phyloP scores from a whole-genome alignment of 2,797 vertebrate species.

The Sebastes taczanowskii region DNA sequence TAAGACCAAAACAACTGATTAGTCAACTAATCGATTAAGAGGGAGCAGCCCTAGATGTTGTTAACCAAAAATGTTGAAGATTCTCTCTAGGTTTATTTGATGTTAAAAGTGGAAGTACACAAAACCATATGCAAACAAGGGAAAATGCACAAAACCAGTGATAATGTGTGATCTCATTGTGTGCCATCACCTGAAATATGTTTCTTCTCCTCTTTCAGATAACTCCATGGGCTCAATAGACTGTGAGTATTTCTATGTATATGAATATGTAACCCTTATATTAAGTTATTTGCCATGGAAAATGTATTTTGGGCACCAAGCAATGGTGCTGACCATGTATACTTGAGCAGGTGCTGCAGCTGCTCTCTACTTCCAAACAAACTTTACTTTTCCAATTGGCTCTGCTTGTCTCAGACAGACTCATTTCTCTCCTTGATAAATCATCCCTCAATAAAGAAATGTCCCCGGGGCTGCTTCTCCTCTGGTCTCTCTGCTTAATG shows the following conservation, averaged over 20 bases:
- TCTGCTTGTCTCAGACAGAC: slow-evolving; percentile 40
- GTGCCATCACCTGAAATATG: slow-evolving; percentile 2
- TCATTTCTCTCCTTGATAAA: slow-evolving; percentile 65
- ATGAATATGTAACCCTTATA: too few relatives aligned
- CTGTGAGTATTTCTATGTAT: slow-evolving; percentile 84
- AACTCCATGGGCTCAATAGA: slow-evolving; percentile 89
- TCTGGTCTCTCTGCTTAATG: slow-evolving; percentile 68
- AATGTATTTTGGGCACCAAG: slow-evolving; percentile 34
- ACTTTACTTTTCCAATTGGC: slow-evolving; percentile 40
- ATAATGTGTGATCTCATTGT: not conserved
- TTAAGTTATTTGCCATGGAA: not conserved
- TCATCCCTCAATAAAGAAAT: slow-evolving; percentile 42
- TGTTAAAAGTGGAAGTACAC: not conserved
- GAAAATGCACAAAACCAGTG: not conserved
- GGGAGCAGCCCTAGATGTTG: too few relatives aligned
- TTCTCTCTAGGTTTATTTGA: too few relatives aligned
- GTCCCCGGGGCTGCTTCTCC: slow-evolving; percentile 32
- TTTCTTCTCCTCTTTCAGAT: slow-evolving; percentile 81
- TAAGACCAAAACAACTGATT: too few relatives aligned
- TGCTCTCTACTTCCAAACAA: slow-evolving; percentile 40
- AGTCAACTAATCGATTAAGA: too few relatives aligned
- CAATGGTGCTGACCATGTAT: slow-evolving; percentile 13
- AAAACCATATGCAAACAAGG: not conserved
- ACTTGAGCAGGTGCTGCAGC: slow-evolving; percentile 65
- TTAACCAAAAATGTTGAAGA: too few relatives aligned